A percentile compares a stretch with the other conserved stretches of the same genome.
These are phyloP conservation scores for Acanthosoma haemorrhoidale DNA, from an alignment of 2,888 invertebrate species.

Conservation along the genomic window DNA sequence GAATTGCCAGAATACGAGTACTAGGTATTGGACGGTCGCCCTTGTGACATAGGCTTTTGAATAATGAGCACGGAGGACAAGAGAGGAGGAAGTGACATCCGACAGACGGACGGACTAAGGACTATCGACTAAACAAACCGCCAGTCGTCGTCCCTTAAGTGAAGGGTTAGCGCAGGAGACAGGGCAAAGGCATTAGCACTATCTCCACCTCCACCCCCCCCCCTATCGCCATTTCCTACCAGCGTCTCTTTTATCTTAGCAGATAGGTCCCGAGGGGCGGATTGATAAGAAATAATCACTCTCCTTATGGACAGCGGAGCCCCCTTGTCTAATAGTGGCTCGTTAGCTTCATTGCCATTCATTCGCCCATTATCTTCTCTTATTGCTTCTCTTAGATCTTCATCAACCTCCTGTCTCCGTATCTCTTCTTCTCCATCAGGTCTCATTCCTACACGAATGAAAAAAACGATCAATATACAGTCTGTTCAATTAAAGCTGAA, in stretches of 20 bases:
- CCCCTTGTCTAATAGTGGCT: constrained; percentile 15
- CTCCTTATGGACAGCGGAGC: constrained; percentile 17
- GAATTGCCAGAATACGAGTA: too few relatives aligned
- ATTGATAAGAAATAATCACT: constrained; percentile 30
- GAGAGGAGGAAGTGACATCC: background rate
- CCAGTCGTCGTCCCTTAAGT: background rate
- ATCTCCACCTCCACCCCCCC: too few relatives aligned
- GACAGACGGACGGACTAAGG: background rate
- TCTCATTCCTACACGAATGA: too few relatives aligned
- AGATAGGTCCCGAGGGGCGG: constrained; percentile 1
- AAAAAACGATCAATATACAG: too few relatives aligned
- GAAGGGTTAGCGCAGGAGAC: constrained; percentile 3
- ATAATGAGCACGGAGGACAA: too few relatives aligned
- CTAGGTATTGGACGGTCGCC: too few relatives aligned
- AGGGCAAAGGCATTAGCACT: background rate
- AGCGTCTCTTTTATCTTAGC: background rate
- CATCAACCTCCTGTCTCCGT: constrained; percentile 2
- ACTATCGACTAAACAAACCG: too few relatives aligned
- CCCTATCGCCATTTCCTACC: constrained; percentile 2
- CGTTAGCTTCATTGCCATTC: constrained; percentile 25
- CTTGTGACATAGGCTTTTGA: too few relatives aligned
- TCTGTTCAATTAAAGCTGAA: too few relatives aligned
- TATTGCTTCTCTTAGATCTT: constrained; percentile 1
- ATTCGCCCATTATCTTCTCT: constrained; percentile 23
- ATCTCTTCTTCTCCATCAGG: too few relatives aligned